These are phyloP conservation scores for Chaetodon trifasciatus DNA, from an alignment of 2,797 vertebrate species.

Conservation along the genomic window DNA sequence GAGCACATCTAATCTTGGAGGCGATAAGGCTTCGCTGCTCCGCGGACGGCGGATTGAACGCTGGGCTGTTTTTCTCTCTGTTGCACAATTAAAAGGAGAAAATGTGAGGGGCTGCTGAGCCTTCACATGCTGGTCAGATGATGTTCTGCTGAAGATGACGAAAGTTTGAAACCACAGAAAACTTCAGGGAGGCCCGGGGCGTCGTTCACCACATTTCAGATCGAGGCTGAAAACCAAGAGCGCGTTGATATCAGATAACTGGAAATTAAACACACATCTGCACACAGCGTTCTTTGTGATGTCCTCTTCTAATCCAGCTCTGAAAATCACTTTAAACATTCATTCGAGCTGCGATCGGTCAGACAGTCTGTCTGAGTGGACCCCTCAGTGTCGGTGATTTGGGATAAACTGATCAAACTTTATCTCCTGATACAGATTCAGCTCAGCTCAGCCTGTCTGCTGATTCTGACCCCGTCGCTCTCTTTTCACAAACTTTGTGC, in stretches of 20 bases:
- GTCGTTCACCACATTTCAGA: neutral
- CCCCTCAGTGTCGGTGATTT: neutral
- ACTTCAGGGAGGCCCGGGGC: neutral
- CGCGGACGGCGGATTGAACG: neutral
- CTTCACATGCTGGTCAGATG: constrained; percentile 72
- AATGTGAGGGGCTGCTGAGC: neutral
- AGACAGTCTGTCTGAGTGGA: neutral
- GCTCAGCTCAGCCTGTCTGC: too few relatives aligned
- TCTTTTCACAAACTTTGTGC: neutral
- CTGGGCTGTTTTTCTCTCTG: neutral
- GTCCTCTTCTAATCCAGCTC: neutral
- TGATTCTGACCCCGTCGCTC: neutral
- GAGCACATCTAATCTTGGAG: constrained; percentile 59
- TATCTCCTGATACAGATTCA: neutral
- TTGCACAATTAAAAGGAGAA: constrained; percentile 29
- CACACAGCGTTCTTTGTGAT: neutral
- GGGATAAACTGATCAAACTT: neutral
- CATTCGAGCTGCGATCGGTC: neutral
- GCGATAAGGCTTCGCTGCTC: constrained; percentile 45
- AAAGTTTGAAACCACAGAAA: neutral
- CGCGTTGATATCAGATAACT: neutral
- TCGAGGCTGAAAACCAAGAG: neutral
- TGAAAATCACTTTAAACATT: neutral
- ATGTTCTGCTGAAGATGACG: constrained; percentile 21
- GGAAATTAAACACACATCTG: neutral